A percentile compares a stretch with the other conserved stretches of the same genome.
Evolutionary conservation across 2,113 vertebrate species (phyloP).

Genomic region (Hassar affinis): DNA sequence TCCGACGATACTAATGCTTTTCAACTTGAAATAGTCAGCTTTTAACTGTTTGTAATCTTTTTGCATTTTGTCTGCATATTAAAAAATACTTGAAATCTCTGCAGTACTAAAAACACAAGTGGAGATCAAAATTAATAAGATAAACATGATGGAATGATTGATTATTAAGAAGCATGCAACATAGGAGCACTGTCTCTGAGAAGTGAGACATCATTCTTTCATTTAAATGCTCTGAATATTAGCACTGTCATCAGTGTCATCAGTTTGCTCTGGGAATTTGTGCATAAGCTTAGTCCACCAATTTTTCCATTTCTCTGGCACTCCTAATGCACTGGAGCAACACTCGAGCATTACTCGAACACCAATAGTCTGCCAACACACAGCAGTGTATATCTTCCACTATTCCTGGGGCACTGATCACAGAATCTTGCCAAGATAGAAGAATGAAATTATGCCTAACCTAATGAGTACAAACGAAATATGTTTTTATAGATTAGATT

Average conservation of each 20-base stretch:
- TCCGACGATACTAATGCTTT: not conserved
- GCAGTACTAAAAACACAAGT: not conserved
- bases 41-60: not conserved
- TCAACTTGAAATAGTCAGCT: too few relatives aligned
- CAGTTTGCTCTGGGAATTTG: slow-evolving; percentile 62
- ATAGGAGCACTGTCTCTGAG: slow-evolving; percentile 43
- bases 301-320: not conserved
- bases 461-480: not conserved
- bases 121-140: not conserved
- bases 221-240: slow-evolving; percentile 65
- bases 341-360: not conserved
- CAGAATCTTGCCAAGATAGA: not conserved
- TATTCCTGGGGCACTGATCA: slow-evolving; percentile 6
- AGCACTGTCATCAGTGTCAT: slow-evolving; percentile 70
- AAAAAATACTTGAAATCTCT: slow-evolving; percentile 4
- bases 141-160: not conserved
- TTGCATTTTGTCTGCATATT: not conserved
- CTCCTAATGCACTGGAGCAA: slow-evolving; percentile 49
- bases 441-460: not conserved
- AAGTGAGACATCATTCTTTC: slow-evolving; percentile 49
- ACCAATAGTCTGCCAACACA: slow-evolving; percentile 32
- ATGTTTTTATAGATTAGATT: not conserved
- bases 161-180: not conserved
- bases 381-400: slow-evolving; percentile 44
- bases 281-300: slow-evolving; percentile 57